Evolutionary conservation across 2,797 vertebrate genomes (phyloP), one percentile per base, ranked within the genome.

Genomic region (Ctenosaura bakeri): DNA sequence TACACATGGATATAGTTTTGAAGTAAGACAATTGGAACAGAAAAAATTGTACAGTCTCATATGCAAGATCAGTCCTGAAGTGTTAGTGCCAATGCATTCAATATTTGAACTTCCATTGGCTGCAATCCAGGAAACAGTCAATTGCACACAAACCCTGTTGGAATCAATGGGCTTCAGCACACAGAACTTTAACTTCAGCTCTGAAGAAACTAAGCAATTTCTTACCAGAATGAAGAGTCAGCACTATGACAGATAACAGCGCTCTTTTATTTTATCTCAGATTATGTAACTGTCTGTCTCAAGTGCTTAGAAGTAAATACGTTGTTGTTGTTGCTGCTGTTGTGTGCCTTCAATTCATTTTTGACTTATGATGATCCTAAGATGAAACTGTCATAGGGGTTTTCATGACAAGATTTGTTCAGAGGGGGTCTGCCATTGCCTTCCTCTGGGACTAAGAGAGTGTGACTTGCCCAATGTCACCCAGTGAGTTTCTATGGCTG

Each of bases 91-190:
- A 38, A 26, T 5, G 9, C 29, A 73, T 83, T 35, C 16, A 77
- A 38, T 83, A 87, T 59, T 62, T 86, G 59, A 83, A 24, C 77
- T 69, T 82, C 64, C 69, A 83, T 50, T 83, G 78, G 69, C 56
- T 82, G 69, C 4, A 52, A 90, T 82, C 32, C 56, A 64, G 56
- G 42, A 83, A 88, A 62, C 35, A 42, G 14, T 29, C 54, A 64
- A 81, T 42, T 80, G 46, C 18, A 85, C 26, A 86, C 35, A 59
- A 85, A 32, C 66, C 50, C 50, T 29, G 26, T 82, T 87, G 66
- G 18, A 64, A 82, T 74, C 14, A 29, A 62, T 20, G 24, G 42
- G 3, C 32, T 20, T 86, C 29, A 38, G n/a, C 3, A 73, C n/a
- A 46, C 52, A 73, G 29, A 22, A 74, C 12, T 35, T 38, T 35